Base-by-base conservation (phyloP, 2,888 invertebrate species). In the Protodeltote pygarga region DNA sequence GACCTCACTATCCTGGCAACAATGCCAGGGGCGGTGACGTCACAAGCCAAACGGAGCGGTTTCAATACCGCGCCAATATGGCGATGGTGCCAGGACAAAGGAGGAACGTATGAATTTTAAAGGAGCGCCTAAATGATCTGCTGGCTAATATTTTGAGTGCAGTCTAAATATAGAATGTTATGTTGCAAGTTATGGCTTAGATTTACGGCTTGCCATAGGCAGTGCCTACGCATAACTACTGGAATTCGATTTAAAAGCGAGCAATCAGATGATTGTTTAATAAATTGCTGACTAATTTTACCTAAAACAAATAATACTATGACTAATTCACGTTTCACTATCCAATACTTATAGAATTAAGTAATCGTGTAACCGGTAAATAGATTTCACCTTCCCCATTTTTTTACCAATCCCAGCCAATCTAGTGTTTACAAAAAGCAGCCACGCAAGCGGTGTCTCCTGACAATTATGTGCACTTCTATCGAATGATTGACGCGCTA, bases 1-100 rank as follows among this genome's bases (percentile, higher is more conserved):
- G 86, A 86, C 86, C 87, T 73, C 69, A 63, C 71, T 75, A 69
- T 75, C 73, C 75, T 76, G 76, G 71, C 66, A 63, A 71, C 71
- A 72, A 71, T 72, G 69, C 72, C 72, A 65, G 61, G 57, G 60
- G 37, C 48, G 47, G 69, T 81, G 81, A 81, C 79, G 77, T 75
- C 79, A 77, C 46, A 29, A 32, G 37, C 63, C 60, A 60, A 63
- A 68, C 41, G 45, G 37, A 62, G 66, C 50, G 57, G 60, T 50
- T 69, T 69, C 62, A 68, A 62, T 64, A 59, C 52, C 32, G 39
- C 37, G 50, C 73, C 48, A 50, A 65, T 71, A 73, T 58, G 70
- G 72, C 34, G 34, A 44, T 28, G 54, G 52, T 40, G 55, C 33
- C 49, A 41, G 57, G 52, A 70, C 71, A 63, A 68, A 70, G 51